These are phyloP conservation scores for Pipistrellus kuhlii DNA, from an alignment of 2,797 vertebrate species.

Conservation along the genomic window DNA sequence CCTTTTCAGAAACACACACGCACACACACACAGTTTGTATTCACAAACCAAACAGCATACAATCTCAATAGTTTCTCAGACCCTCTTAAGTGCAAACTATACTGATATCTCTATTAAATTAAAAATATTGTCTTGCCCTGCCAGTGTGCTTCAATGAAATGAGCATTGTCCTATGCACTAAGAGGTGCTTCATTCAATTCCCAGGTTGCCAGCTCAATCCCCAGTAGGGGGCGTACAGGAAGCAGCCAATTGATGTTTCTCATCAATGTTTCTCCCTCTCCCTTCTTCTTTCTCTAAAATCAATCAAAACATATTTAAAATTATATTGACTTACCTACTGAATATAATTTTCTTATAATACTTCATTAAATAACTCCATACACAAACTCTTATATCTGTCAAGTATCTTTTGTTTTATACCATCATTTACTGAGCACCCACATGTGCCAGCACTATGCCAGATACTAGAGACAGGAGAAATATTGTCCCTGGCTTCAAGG, in stretches of 20 bases:
- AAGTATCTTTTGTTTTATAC: constrained; percentile 19
- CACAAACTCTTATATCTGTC: not conserved
- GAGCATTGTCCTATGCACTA: no score
- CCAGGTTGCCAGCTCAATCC: no score
- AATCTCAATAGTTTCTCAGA: constrained; percentile 25
- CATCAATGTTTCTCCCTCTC: no score
- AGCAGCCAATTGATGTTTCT: no score
- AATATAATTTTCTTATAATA: not conserved
- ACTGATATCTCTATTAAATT: constrained; percentile 7
- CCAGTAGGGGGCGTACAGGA: no score
- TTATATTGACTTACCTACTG: not conserved
- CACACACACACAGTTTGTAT: not conserved
- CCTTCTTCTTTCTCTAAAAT: no score
- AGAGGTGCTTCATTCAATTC: no score
- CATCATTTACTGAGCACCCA: not conserved
- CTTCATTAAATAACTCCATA: not conserved
- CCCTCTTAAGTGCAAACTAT: not conserved
- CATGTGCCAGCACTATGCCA: not conserved
- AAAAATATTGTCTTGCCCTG: not conserved
- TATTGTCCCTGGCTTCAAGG: not conserved
- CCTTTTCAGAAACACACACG: not conserved
- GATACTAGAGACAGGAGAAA: not conserved
- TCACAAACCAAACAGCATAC: constrained; percentile 18
- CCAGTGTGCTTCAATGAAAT: no score
- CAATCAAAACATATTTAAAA: not conserved